Conservation (phyloP, 2,113 vertebrate genomes). For the Laterallus jamaicensis region DNA sequence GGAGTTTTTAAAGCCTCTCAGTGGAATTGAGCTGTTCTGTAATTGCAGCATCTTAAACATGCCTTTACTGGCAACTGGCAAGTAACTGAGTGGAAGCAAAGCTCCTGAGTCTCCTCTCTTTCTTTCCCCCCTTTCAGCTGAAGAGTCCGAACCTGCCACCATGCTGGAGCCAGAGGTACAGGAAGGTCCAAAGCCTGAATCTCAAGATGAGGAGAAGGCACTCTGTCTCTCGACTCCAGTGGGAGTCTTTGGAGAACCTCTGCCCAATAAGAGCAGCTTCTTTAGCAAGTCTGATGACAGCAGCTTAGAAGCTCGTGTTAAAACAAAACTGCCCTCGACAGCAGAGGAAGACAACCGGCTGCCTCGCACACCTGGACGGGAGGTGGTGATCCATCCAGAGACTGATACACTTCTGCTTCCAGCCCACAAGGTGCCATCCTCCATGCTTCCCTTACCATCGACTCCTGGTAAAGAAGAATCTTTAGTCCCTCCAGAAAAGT, state of each 20-base stretch:
- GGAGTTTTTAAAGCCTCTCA: slow-evolving; percentile 46
- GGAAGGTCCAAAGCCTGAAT: slow-evolving; percentile 64
- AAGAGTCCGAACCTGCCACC: slow-evolving; percentile 40
- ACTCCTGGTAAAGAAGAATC: slow-evolving; percentile 71
- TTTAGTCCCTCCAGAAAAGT: slow-evolving; percentile 67
- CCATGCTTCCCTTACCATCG: slow-evolving; percentile 77
- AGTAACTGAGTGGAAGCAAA: not conserved
- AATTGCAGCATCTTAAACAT: not conserved
- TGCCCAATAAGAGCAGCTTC: slow-evolving; percentile 45
- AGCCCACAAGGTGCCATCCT: slow-evolving; percentile 68
- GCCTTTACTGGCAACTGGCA: not conserved
- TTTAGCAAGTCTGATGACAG: slow-evolving; percentile 66
- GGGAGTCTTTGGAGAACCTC: slow-evolving; percentile 65
- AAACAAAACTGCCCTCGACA: slow-evolving; percentile 51
- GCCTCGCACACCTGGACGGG: slow-evolving; percentile 74
- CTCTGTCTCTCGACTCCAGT: slow-evolving; percentile 75
- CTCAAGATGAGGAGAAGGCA: slow-evolving; percentile 58
- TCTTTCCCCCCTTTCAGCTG: slow-evolving; percentile 59
- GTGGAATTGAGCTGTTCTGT: slow-evolving; percentile 27
- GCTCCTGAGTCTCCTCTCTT: slow-evolving; percentile 1
- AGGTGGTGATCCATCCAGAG: slow-evolving; percentile 69
- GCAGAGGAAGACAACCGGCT: slow-evolving; percentile 74
- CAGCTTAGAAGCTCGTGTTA: slow-evolving; percentile 69
- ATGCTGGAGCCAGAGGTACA: slow-evolving; percentile 68
- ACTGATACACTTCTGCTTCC: slow-evolving; percentile 53